Base-by-base conservation (phyloP, 1,140 invertebrate genomes). In the Ceratina calcarata region DNA sequence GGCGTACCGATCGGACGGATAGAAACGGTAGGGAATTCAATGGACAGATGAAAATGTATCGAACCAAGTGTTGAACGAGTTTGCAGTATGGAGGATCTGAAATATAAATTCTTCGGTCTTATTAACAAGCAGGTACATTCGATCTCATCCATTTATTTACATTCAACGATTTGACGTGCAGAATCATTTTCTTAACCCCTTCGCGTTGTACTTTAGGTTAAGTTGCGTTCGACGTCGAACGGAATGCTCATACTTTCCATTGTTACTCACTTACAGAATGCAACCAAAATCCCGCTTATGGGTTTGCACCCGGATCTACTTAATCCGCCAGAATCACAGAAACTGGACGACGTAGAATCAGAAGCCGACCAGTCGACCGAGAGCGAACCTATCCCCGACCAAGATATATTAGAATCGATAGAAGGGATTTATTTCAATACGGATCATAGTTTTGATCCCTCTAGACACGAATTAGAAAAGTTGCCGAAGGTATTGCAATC, bases 341-440 rank as follows among this genome's bases (percentile, higher is more conserved):
- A 85, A 69, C 57, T 58, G 0, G 86, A 91, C 0, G 89, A 91
- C 8, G 58, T 79, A 15, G 80, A 88, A n/a, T 90, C 89, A 0
- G 87, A 91, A 60, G 86, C 85, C 0, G 88, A 89, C 24, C 86
- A 88, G 13, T 91, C 91, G 0, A 89, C 87, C 70, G 76, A 93
- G 86, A 89, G 84, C 69, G 92, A 95, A 90, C 93, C 94, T 83
- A 90, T 95, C 89, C 93, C 95, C n/a, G 96, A 97, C 89, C 95
- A 96, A 88, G 95, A 96, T 88, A 95, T 96, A 62, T 91, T 97
- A 24, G 95, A 96, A 77, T 94, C 94, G 18, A 96, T 97, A 64
- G 95, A 96, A 87, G 89, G 93, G 37, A 93, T 94, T 84, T 97
- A 96, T 91, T 97, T 95, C 86, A 89, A 91, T 65, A 93, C 90